Evolutionary conservation across 2,888 invertebrate genomes (phyloP), one percentile per base, ranked within the genome.

Genomic region (Drosophila peninsularis): DNA sequence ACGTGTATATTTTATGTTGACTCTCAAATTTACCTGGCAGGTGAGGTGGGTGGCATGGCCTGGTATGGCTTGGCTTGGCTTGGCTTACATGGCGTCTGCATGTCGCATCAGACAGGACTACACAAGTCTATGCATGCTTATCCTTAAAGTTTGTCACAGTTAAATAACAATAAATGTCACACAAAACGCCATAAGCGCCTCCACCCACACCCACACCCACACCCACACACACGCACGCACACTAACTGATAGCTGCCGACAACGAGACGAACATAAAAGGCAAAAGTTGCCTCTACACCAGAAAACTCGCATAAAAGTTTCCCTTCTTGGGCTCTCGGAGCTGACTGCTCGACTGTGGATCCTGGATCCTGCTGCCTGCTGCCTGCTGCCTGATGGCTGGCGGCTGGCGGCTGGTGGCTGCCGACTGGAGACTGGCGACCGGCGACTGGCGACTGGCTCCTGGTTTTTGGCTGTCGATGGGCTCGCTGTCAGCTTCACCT

Each of bases 151-250:
- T 87, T 87, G 82, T 86, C 88, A 88, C 84, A 83, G 86, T 82
- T 88, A 88, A 87, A 77, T 88, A 84, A 88, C 88, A 87, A 87
- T 87, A 88, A 87, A 87, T 86, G 86, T 88, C 86, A 88, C 84
- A 84, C 82, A 87, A 86, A 87, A 80, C 73, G 86, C 82, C 88
- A 87, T 84, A 88, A 86, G 86, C 82, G 82, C 80, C 73, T 77
- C 68, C 56, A 64, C 68, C 55, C 58, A 34, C 34, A 24, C 52
- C 21, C 69, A 63, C 71, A 39, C 49, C 13, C 32, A 34, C 49
- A 34, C 3, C 42, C 58, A 24, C 39, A 19, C 44, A 17, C 44
- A 52, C 64, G 45, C 47, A 11, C 32, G 30, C 54, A n/a, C 24
- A 42, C 72, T 65, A 62, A 72, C 75, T 75, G 75, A 72, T 76